Evolutionary conservation across 1,140 invertebrate genomes (phyloP), one percentile per base, ranked within the genome.

Genomic region (Mesaphorura yosii): DNA sequence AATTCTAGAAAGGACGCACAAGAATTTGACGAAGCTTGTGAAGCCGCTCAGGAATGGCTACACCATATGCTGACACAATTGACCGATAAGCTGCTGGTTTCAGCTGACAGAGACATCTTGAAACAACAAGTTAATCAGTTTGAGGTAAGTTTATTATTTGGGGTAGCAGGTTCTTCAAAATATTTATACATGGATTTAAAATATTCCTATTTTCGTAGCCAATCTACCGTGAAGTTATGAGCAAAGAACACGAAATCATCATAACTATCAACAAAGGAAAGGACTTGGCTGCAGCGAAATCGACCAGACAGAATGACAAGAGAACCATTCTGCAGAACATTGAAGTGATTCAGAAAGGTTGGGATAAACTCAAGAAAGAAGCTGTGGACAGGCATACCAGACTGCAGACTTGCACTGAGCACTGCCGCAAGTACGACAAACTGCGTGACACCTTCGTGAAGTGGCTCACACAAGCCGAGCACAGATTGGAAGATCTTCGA

Each of bases 231-330:
- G 86, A 91, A 64, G 83, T 92, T 1, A 82, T 90, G 71, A 78
- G 81, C 47, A 82, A 88, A 56, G 90, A 94, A 66, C 88, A 93
- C 64, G 89, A 94, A 72, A 81, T 94, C 0, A 89, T 92, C 55
- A 90, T 93, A 85, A 73, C 95, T 3, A 69, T 94, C 19, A 90
- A 93, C 64, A 93, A 92, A 71, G 92, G 90, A 58, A 74, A 80
- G 51, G 85, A 88, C 60, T 74, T 86, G 52, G 64, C 34, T 25
- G 47, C 7, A 7, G 69, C 76, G 1, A 77, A 79, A 49, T 76
- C 77, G 1, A 63, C 71, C 5, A 64, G 66, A 28, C 66, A 67
- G 45, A 62, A 60, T 23, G 69, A 72, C 26, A 68, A 69, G 19
- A 68, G 76, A 65, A 70, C 69, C 3, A 68, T 78, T 0, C 73